These are phyloP conservation scores for Cyanoliseus patagonus DNA, from an alignment of 2,113 vertebrate genomes.

Conservation along the genomic window DNA sequence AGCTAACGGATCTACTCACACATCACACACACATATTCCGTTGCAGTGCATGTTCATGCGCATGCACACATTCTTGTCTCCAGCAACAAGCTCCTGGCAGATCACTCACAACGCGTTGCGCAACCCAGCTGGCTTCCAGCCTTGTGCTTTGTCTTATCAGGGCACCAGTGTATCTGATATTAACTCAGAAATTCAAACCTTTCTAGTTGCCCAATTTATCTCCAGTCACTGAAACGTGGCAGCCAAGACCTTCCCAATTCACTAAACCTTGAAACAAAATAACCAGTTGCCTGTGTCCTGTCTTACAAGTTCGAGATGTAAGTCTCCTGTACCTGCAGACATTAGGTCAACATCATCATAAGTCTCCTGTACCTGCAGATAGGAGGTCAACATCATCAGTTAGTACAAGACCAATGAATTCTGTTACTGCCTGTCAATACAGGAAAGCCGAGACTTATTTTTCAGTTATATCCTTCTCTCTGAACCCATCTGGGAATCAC, in stretches of 20 bases:
- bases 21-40: fast-evolving
- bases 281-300: background rate
- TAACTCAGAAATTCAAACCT: background rate
- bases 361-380: background rate
- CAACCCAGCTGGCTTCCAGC: background rate
- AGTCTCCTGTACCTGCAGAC: background rate
- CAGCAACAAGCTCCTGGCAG: background rate
- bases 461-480: background rate
- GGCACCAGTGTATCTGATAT: background rate
- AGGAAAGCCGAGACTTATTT: background rate
- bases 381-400: background rate
- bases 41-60: fast-evolving
- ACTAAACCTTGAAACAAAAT: background rate
- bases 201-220: background rate
- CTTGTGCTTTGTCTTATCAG: background rate
- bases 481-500: background rate
- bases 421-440: background rate
- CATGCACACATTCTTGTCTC: background rate
- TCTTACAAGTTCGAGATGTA: background rate
- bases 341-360: background rate
- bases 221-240: fast-evolving
- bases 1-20: background rate
- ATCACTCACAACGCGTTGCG: background rate
- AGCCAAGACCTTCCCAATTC: background rate
- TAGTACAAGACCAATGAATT: background rate